Evolutionary conservation across 2,888 invertebrate genomes (phyloP), one percentile per base, ranked within the genome.

Genomic region (Cerastis leucographa): DNA sequence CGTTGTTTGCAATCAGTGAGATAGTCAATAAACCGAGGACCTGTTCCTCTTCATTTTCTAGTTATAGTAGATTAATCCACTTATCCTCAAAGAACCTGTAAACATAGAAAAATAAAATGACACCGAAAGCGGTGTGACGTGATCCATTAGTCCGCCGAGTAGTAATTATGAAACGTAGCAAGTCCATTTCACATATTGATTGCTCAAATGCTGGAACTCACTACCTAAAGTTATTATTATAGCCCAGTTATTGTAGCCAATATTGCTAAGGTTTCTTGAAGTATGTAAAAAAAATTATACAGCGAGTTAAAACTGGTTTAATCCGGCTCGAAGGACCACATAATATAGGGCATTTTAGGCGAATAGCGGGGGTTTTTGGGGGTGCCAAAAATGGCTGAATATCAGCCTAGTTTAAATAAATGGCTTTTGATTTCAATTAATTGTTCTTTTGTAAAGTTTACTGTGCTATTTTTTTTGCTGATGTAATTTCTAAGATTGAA

Each of bases 101-200:
- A 46, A 44, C 69, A 25, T 51, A 19, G 61, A 46, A 12, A 59
- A 14, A 46, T 59, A 35, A 74, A 68, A 70, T 66, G 49, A 44
- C 29, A 17, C 29, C 25, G 4, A 29, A 54, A 74, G 54, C 14
- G 40, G 0, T 54, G 40, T 80, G 46, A 80, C 4, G 14, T 40
- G 29, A 19, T 17, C 22, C 46, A 74, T 65, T 69, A 79, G 40
- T 17, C 59, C 40, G 8, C 29, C 46, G 22, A 70, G 42, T 35
- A 54, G 42, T 74, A 74, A 80, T 80, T 61, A 74, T 40, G 59
- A 35, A 59, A 40, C 25, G 74, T 69, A 64, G 29, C 6, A 42
- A 74, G 40, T 74, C 64, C 69, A 80, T 80, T 70, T 49, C n/a
- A 17, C 49, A 40, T 74, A 70, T 61, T 69, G 65, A 70, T 74